Percentiles rank a stretch among this genome's conserved stretches.
Evolutionary conservation across 2,797 vertebrate species (phyloP).

Genomic region (Hoplostethus atlanticus): DNA sequence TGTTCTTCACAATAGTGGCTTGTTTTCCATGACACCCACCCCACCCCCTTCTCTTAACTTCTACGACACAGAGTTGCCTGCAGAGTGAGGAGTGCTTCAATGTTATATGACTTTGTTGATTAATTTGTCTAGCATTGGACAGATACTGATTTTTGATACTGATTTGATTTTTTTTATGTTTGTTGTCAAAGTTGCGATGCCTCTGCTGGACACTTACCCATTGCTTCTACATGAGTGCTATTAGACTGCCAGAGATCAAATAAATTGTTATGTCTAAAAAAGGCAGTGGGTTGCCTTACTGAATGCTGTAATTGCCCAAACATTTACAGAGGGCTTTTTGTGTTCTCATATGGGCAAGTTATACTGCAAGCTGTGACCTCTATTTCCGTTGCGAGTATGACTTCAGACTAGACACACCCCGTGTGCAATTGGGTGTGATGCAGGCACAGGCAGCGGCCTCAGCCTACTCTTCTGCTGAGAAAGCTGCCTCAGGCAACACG

Average conservation of each 20-base stretch:
- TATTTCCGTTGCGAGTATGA: constrained; percentile 50
- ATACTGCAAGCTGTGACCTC: constrained; percentile 43
- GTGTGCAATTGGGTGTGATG: constrained; percentile 50
- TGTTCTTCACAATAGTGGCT: constrained; percentile 71
- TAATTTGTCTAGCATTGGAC: background rate
- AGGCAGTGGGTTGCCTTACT: background rate
- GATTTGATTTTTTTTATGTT: background rate
- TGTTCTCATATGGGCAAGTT: constrained; percentile 2
- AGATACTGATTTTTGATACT: background rate
- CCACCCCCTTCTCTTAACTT: constrained; percentile 16
- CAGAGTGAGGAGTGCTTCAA: background rate
- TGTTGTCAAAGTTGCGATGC: background rate
- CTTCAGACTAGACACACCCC: constrained; percentile 67
- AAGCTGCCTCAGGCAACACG: constrained; percentile 20
- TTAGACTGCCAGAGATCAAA: background rate
- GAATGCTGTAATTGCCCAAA: background rate
- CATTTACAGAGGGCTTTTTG: constrained; percentile 3
- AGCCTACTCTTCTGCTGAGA: constrained; percentile 20
- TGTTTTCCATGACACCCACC: constrained; percentile 49
- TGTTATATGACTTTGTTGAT: background rate
- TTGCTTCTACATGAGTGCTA: background rate
- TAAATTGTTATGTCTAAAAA: background rate
- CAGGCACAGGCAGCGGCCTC: constrained; percentile 16
- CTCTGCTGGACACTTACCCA: background rate
- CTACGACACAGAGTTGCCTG: constrained; percentile 23